Base-by-base conservation (phyloP, 2,113 vertebrate genomes). In the Syngnathus typhle region DNA sequence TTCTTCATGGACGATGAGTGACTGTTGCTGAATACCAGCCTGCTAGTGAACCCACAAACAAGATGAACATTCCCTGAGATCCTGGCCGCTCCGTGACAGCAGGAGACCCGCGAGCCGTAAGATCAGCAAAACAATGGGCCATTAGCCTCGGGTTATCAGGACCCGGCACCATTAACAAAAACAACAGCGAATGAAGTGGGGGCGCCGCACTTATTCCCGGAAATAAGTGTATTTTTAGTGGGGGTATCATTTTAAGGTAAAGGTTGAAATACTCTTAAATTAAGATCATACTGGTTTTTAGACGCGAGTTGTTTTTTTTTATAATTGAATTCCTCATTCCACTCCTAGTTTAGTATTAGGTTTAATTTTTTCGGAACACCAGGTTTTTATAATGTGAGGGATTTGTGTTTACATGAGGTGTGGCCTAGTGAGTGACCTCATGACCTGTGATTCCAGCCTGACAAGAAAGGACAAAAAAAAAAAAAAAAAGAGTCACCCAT, bases 31-130 rank as follows among this genome's bases (percentile, higher is more conserved):
- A 85, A 85, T 82, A 77, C 64, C 65, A 55, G 70, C 77, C 79
- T 80, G 68, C 71, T 72, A 75, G 71, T 88, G 83, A 90, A 89
- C 84, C 72, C 60, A 70, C 74, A 68, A 67, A 67, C 71, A 80
- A 68, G 65, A 72, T 71, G 76, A 84, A 84, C 55, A 54, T 78
- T 84, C 61, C 49, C 66, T 47, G 21, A 77, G 68, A 75, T 67
- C 8, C 32, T 47, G 69, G 41, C 58, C 59, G 5, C 61, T 77
- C 70, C 60, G 8, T 59, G 76, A 39, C 69, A 76, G 80, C 70
- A 61, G 77, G 77, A 80, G 70, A 77, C 69, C 70, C 59, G 58
- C 23, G 47, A 74, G 65, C 56, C 8, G 23, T 68, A 72, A 68
- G 67, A 84, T 79, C 75, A 73, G 52, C 44, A 60, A 84, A 80